Percentiles rank a stretch among this genome's conserved stretches.
These are phyloP conservation scores for Tauraco erythrolophus DNA, from an alignment of 2,113 vertebrate genomes.

Conservation along the genomic window DNA sequence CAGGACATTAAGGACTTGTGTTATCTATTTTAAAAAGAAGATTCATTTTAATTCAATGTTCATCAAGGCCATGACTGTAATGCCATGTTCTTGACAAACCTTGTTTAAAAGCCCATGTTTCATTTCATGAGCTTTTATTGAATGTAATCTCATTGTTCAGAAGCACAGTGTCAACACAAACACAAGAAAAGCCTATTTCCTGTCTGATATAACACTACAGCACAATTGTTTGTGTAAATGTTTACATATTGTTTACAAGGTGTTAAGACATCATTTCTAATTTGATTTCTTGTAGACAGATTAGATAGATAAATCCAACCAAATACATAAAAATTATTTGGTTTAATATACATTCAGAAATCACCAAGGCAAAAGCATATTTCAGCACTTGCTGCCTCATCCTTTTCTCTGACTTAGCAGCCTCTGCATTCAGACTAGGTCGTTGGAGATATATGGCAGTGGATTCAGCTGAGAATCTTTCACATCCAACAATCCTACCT, in stretches of 20 bases:
- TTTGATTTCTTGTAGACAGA: background rate
- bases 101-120: background rate
- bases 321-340: background rate
- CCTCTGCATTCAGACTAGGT: background rate
- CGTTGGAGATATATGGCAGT: background rate
- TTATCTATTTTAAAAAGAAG: background rate
- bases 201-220: background rate
- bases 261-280: slow-evolving; percentile 15
- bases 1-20: background rate
- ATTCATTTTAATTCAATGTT: slow-evolving; percentile 36
- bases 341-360: background rate
- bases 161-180: background rate
- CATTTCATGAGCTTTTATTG: background rate
- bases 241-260: background rate
- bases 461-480: background rate
- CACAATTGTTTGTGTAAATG: background rate
- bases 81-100: background rate
- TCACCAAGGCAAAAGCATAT: background rate
- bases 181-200: background rate
- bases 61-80: background rate
- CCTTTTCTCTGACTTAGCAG: background rate
- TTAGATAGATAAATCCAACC: background rate
- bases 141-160: background rate
- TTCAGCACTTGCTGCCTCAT: background rate
- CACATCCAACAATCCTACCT: background rate